Percentiles rank a stretch among this genome's conserved stretches.
These are phyloP conservation scores for Mionectes macconnelli DNA, from an alignment of 2,113 vertebrate genomes.

Conservation along the genomic window DNA sequence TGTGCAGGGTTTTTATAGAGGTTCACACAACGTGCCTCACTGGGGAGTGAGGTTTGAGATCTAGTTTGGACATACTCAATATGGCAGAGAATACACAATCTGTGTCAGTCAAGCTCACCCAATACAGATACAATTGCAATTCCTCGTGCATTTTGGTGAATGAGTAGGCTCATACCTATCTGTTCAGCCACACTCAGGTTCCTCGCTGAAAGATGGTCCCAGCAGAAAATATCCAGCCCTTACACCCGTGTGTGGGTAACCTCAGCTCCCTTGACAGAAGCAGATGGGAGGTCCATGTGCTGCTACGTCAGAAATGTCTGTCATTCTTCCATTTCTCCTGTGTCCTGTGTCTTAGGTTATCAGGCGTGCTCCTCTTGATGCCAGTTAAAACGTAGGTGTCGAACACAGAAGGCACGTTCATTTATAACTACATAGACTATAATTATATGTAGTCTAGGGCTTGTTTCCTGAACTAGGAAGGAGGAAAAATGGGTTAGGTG, in stretches of 20 bases:
- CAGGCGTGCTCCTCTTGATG: background rate
- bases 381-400: constrained; percentile 37
- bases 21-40: background rate
- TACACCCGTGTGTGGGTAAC: background rate
- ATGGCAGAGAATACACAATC: background rate
- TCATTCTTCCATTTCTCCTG: background rate
- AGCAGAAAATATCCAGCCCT: background rate
- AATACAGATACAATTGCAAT: background rate
- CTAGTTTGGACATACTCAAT: background rate
- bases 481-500: constrained; percentile 58
- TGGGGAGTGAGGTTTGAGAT: background rate
- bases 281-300: constrained; percentile 41
- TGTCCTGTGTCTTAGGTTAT: constrained; percentile 50
- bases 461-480: constrained; percentile 47
- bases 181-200: background rate
- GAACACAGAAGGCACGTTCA: constrained; percentile 56
- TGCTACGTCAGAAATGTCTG: constrained; percentile 21
- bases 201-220: background rate
- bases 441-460: constrained; percentile 54
- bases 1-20: background rate
- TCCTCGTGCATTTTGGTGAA: background rate
- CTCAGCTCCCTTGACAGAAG: background rate
- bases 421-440: constrained; percentile 53
- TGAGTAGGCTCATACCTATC: background rate
- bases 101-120: background rate